Evolutionary conservation across 2,113 vertebrate species (phyloP).

Genomic region (Erythrocercus mccallii): DNA sequence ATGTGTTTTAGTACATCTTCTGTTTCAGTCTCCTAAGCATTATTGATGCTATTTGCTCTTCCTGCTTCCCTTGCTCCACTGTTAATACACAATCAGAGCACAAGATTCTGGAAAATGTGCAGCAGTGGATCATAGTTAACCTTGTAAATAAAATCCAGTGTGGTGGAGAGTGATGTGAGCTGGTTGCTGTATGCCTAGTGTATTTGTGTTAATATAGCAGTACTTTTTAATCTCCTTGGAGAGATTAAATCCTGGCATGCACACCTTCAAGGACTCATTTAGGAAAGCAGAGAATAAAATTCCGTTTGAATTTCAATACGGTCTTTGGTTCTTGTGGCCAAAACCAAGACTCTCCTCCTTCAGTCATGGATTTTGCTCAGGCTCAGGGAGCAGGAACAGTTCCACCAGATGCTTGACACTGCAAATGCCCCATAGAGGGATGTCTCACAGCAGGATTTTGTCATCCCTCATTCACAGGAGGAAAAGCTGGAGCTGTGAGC

Average conservation of each 20-base stretch:
- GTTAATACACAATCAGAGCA: fast-evolving
- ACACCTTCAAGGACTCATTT: not conserved
- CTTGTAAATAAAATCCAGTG: not conserved
- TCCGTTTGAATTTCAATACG: not conserved
- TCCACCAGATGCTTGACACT: not conserved
- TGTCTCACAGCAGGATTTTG: not conserved
- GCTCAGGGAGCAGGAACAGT: not conserved
- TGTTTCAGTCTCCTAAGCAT: not conserved
- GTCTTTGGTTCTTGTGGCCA: not conserved
- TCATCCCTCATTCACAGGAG: fast-evolving
- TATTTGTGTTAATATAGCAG: not conserved
- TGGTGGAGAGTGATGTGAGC: not conserved
- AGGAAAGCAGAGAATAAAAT: not conserved
- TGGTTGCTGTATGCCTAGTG: not conserved
- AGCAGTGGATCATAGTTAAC: not conserved
- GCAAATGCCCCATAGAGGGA: not conserved
- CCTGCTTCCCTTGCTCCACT: not conserved
- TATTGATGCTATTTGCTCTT: not conserved
- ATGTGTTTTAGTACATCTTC: not conserved
- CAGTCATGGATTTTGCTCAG: not conserved
- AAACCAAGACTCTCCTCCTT: not conserved
- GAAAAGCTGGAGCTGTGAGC: not conserved
- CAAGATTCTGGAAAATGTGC: not conserved
- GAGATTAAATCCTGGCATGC: not conserved
- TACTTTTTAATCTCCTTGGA: not conserved